Evolutionary conservation across 1,140 invertebrate genomes (phyloP).

Genomic region (Platorchestia sp.): DNA sequence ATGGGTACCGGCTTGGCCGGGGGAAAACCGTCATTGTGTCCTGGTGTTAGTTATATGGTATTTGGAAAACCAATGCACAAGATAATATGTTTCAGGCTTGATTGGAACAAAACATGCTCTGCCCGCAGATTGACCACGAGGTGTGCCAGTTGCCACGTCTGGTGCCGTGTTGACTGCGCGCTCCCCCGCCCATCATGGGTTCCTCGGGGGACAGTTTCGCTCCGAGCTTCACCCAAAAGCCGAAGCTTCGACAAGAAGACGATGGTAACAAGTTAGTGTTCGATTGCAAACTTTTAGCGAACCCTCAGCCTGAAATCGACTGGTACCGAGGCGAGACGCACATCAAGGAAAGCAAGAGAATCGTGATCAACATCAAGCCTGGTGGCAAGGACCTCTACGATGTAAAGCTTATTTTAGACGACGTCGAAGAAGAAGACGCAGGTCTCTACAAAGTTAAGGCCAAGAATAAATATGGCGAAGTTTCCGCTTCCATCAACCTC

Average conservation of each 20-base stretch:
- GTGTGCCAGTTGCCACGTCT: background rate
- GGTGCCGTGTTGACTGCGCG: background rate
- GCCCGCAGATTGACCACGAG: background rate
- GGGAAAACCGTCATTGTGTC: no score
- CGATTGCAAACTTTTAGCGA: conserved; percentile 90
- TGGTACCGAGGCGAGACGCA: conserved; percentile 92
- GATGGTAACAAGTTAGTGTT: conserved; percentile 95
- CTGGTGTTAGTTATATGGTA: no score
- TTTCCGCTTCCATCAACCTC: conserved; percentile 97
- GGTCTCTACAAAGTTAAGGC: conserved; percentile 98
- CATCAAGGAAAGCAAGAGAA: conserved; percentile 85
- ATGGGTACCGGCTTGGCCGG: no score
- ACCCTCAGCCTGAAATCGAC: conserved; percentile 90
- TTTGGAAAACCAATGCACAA: no score
- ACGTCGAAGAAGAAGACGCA: conserved; percentile 95
- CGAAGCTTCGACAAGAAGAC: conserved; percentile 93
- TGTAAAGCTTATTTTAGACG: conserved; percentile 92
- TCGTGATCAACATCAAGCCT: conserved; percentile 87
- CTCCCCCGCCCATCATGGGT: conserved; percentile 60
- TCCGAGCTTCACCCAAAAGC: conserved; percentile 97
- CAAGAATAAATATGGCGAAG: conserved; percentile 97
- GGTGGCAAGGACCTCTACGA: conserved; percentile 85
- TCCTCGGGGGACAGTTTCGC: conserved; percentile 85
- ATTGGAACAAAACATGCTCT: background rate
- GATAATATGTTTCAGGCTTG: background rate